phyloP scores from a whole-genome alignment of 2,113 vertebrate genomes.

The Zosterops lateralis region DNA sequence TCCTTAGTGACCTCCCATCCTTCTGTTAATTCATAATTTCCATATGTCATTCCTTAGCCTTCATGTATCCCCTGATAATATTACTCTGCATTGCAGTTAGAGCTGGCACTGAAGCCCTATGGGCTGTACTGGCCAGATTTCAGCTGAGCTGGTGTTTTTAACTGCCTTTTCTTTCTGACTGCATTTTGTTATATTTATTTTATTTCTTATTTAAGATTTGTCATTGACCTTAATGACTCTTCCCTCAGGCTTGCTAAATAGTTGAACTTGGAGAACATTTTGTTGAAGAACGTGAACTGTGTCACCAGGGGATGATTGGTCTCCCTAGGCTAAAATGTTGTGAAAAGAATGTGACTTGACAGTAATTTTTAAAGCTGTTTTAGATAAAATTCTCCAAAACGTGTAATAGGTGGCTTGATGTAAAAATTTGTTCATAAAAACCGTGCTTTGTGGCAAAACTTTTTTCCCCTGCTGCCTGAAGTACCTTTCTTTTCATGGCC shows the following conservation, averaged over 20 bases:
- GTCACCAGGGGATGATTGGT: neutral
- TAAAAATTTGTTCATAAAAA: neutral
- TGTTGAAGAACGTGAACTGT: neutral
- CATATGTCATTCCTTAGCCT: neutral
- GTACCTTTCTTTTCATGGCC: neutral
- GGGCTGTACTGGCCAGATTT: slow-evolving; percentile 7
- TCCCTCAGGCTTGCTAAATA: slow-evolving; percentile 27
- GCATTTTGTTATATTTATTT: neutral
- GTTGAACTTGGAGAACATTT: slow-evolving; percentile 15
- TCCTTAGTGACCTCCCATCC: neutral
- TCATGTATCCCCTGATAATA: neutral
- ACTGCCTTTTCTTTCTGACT: neutral
- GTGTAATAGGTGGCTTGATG: neutral
- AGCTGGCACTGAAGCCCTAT: neutral
- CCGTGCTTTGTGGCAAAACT: neutral
- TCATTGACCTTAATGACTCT: slow-evolving; percentile 1
- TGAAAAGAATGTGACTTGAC: slow-evolving; percentile 37
- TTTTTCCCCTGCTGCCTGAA: neutral
- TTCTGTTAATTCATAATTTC: slow-evolving; percentile 25
- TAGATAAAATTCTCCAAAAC: slow-evolving; percentile 19
- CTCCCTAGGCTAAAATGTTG: slow-evolving; percentile 30
- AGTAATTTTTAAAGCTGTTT: slow-evolving; percentile 35
- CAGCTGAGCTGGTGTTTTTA: slow-evolving; percentile 29
- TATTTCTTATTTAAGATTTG: slow-evolving; percentile 3
- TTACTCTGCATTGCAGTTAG: slow-evolving; percentile 6